phyloP scores from a whole-genome alignment of 2,888 invertebrate genomes.

The Clitarchus hookeri region DNA sequence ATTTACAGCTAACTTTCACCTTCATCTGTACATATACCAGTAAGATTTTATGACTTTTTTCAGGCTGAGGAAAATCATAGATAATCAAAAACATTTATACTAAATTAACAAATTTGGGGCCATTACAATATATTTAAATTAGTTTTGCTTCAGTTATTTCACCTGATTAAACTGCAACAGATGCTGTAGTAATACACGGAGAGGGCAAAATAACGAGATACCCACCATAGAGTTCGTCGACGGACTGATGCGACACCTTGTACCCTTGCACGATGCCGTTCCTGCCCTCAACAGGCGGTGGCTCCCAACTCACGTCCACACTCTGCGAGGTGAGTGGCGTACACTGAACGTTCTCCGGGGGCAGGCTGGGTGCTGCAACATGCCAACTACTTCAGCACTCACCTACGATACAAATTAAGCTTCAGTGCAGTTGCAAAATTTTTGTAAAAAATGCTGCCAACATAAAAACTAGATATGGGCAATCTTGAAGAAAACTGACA shows the following conservation, averaged over 20 bases:
- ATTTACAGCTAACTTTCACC: too few relatives aligned
- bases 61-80: too few relatives aligned
- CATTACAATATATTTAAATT: background rate
- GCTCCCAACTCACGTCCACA: conserved; percentile 83
- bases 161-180: background rate
- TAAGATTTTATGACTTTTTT: too few relatives aligned
- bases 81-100: too few relatives aligned
- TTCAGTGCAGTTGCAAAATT: too few relatives aligned
- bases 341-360: conserved; percentile 81
- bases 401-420: background rate
- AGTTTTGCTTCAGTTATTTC: background rate
- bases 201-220: conserved; percentile 29
- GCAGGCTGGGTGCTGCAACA: conserved; percentile 77
- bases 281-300: conserved; percentile 77
- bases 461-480: too few relatives aligned
- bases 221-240: conserved; percentile 80
- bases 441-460: too few relatives aligned
- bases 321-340: conserved; percentile 82
- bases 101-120: background rate
- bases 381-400: background rate
- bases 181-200: background rate
- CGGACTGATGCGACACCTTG: conserved; percentile 79
- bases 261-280: conserved; percentile 86
- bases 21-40: too few relatives aligned
- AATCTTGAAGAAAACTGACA: too few relatives aligned